Evolutionary conservation across 2,888 invertebrate genomes (phyloP).

Genomic region (Sthenelais limicola): DNA sequence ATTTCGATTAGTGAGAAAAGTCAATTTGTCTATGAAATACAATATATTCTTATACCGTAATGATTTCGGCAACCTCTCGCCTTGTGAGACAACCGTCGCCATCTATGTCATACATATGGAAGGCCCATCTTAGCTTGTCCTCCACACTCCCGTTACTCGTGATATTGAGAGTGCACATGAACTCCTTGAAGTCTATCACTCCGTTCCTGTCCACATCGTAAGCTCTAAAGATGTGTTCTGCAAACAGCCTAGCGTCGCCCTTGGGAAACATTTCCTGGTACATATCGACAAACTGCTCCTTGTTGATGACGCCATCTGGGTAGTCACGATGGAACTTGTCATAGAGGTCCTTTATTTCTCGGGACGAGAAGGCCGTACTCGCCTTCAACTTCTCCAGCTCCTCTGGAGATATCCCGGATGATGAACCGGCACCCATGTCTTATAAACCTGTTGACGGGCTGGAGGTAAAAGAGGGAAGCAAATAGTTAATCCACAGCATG

Average conservation of each 20-base stretch:
- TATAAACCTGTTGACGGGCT: too few relatives aligned
- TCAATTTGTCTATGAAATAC: too few relatives aligned
- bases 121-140: slow-evolving; percentile 37
- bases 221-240: slow-evolving; percentile 34
- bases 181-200: slow-evolving; percentile 38
- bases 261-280: slow-evolving; percentile 42
- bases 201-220: slow-evolving; percentile 42
- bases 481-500: too few relatives aligned
- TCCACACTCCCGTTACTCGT: slow-evolving; percentile 37
- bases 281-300: slow-evolving; percentile 37
- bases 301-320: slow-evolving; percentile 36
- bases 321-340: slow-evolving; percentile 37
- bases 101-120: slow-evolving; percentile 39
- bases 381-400: slow-evolving; percentile 37
- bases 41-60: slow-evolving; percentile 27
- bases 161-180: slow-evolving; percentile 37
- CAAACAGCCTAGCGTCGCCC: slow-evolving; percentile 31
- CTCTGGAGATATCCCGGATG: slow-evolving; percentile 21
- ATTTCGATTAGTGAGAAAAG: too few relatives aligned
- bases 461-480: too few relatives aligned
- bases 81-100: slow-evolving; percentile 34
- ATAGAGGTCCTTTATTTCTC: slow-evolving; percentile 32
- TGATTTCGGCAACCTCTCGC: slow-evolving; percentile 29
- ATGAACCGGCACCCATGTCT: slow-evolving; percentile 24
- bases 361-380: slow-evolving; percentile 12